Percentiles rank a stretch among this genome's conserved stretches.
Evolutionary conservation across 1,140 invertebrate species (phyloP).

Genomic region (Plectus sambesii): DNA sequence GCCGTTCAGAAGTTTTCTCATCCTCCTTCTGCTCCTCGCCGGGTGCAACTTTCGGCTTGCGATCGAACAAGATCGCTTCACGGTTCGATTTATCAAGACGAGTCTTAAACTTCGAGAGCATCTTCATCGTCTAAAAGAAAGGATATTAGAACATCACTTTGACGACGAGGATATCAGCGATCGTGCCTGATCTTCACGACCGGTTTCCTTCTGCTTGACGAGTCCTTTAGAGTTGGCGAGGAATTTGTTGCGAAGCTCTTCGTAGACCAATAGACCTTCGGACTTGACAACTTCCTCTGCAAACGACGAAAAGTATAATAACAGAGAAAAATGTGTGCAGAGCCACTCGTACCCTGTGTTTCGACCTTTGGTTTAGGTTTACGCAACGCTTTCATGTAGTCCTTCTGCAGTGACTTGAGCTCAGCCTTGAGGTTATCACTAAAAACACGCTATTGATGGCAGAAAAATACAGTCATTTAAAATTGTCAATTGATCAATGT

Average conservation of each 20-base stretch:
- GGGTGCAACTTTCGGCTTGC: constrained; percentile 36
- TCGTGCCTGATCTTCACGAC: constrained; percentile 47
- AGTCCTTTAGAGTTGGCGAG: constrained; percentile 47
- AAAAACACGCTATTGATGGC: too few species aligned
- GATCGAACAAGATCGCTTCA: constrained; percentile 46
- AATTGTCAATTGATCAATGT: too few species aligned
- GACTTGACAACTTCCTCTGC: constrained; percentile 49
- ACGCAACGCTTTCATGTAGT: constrained; percentile 37
- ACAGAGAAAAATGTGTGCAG: constrained; percentile 2
- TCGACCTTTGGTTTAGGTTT: constrained; percentile 30
- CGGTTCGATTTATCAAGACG: constrained; percentile 57
- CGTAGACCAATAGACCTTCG: constrained; percentile 61
- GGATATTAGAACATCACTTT: too few species aligned
- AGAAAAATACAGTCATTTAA: too few species aligned
- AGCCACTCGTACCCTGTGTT: constrained; percentile 17
- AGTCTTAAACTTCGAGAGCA: constrained; percentile 69
- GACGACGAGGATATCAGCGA: not conserved
- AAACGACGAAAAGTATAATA: constrained; percentile 6
- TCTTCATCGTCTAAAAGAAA: constrained; percentile 55
- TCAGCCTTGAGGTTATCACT: constrained; percentile 31
- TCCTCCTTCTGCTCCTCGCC: constrained; percentile 35
- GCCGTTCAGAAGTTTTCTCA: constrained; percentile 3
- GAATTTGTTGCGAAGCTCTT: constrained; percentile 65
- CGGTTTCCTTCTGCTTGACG: constrained; percentile 49
- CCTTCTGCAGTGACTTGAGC: constrained; percentile 35